These are phyloP conservation scores for Cotesia glomerata DNA, from an alignment of 1,140 invertebrate genomes.

Conservation along the genomic window DNA sequence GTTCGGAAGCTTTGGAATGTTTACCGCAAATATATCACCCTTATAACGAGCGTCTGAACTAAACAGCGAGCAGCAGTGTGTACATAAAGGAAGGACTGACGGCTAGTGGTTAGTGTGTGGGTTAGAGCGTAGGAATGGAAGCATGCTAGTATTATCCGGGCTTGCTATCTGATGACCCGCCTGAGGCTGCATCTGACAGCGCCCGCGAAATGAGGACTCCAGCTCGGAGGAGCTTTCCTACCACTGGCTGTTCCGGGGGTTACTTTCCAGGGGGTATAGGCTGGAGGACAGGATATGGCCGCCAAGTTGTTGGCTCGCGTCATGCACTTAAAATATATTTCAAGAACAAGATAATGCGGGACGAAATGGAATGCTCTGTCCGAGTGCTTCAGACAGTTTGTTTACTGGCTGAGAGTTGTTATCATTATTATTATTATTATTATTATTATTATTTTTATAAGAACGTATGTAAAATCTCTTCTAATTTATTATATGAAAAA, in stretches of 20 bases:
- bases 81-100: slow-evolving; percentile 34
- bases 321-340: slow-evolving; percentile 55
- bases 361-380: slow-evolving; percentile 19
- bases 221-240: slow-evolving; percentile 2
- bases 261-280: slow-evolving; percentile 26
- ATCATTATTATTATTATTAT: too few species aligned
- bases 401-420: slow-evolving; percentile 46
- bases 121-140: slow-evolving; percentile 5
- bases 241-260: background rate
- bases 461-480: too few species aligned
- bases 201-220: slow-evolving; percentile 57
- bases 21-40: too few species aligned
- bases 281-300: slow-evolving; percentile 36
- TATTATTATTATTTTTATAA: too few species aligned
- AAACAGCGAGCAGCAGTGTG: slow-evolving; percentile 25
- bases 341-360: slow-evolving; percentile 55
- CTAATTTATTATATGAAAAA: too few species aligned
- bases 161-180: slow-evolving; percentile 61
- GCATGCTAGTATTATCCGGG: slow-evolving; percentile 48
- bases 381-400: slow-evolving; percentile 62
- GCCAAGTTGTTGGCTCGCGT: slow-evolving; percentile 55
- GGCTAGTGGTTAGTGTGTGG: slow-evolving; percentile 47
- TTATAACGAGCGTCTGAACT: slow-evolving; percentile 24
- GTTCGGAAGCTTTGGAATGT: too few species aligned
- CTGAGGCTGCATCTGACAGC: slow-evolving; percentile 62